These are phyloP conservation scores for Gobio occitaniae DNA, from an alignment of 2,797 vertebrate genomes.

Conservation along the genomic window DNA sequence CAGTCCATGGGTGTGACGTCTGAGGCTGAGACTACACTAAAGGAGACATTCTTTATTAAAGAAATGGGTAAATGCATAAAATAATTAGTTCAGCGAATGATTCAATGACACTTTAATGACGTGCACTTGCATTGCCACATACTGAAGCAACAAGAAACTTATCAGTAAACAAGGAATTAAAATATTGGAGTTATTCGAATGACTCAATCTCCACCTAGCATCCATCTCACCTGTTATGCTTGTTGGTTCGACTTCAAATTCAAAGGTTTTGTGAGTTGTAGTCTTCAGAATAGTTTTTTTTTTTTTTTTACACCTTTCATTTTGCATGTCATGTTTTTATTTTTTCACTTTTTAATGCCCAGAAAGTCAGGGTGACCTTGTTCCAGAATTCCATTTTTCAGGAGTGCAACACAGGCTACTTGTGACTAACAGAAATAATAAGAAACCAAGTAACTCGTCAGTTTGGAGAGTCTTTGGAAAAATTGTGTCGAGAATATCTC, in stretches of 20 bases:
- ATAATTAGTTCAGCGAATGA: neutral
- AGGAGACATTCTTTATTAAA: too few species aligned
- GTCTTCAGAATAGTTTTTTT: neutral
- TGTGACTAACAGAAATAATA: neutral
- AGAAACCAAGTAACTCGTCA: neutral
- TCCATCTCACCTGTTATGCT: neutral
- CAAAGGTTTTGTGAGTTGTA: neutral
- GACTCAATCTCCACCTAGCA: neutral
- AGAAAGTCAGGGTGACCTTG: constrained; percentile 51
- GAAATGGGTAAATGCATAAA: neutral
- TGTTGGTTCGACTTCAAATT: neutral
- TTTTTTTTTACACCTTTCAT: neutral
- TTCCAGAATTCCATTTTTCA: constrained; percentile 57
- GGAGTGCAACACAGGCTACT: constrained; percentile 51
- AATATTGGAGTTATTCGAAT: neutral
- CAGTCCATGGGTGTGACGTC: too few species aligned
- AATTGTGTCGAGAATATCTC: neutral
- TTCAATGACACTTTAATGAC: neutral
- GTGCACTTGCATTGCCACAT: neutral
- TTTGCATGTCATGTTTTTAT: neutral
- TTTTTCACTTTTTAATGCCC: neutral
- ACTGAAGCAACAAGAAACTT: neutral
- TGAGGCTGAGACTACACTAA: too few species aligned
- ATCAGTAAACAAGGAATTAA: neutral
- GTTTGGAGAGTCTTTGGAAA: neutral